A percentile compares a stretch with the other conserved stretches of the same genome.
phyloP scores from a whole-genome alignment of 1,140 invertebrate species.

The Himalopsyche phryganea region DNA sequence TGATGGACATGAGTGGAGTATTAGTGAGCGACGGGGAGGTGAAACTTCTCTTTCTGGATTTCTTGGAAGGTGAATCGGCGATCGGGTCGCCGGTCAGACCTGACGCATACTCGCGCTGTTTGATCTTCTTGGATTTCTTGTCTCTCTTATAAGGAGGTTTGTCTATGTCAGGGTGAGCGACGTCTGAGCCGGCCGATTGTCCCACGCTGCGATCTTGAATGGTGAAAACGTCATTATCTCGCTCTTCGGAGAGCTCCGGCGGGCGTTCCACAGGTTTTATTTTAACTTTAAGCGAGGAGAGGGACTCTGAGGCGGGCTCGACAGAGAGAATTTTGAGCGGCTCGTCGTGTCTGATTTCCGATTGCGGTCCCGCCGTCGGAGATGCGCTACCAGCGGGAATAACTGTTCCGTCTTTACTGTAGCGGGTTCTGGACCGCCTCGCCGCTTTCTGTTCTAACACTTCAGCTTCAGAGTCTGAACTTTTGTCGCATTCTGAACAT shows the following conservation, averaged over 20 bases:
- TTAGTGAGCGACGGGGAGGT: constrained; percentile 50
- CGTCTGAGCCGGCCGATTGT: constrained; percentile 1
- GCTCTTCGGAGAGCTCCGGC: constrained; percentile 5
- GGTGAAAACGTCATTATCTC: constrained; percentile 19
- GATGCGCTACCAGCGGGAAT: constrained; percentile 40
- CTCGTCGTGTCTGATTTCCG: constrained; percentile 24
- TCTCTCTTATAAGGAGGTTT: constrained; percentile 40
- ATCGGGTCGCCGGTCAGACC: constrained; percentile 27
- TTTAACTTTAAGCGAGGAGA: constrained; percentile 56
- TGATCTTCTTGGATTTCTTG: constrained; percentile 41
- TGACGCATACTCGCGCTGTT: constrained; percentile 37
- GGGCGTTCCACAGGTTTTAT: constrained; percentile 56
- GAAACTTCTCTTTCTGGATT: constrained; percentile 47
- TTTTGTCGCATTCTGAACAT: constrained; percentile 86
- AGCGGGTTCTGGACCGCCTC: constrained; percentile 68
- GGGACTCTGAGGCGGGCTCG: constrained; percentile 36
- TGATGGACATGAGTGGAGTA: constrained; percentile 52
- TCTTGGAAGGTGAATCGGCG: constrained; percentile 40
- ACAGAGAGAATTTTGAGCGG: constrained; percentile 28
- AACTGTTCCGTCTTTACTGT: constrained; percentile 63
- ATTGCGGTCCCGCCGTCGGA: constrained; percentile 39
- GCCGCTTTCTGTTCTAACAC: constrained; percentile 73
- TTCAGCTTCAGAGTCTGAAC: constrained; percentile 72
- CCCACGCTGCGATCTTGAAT: constrained; percentile 17
- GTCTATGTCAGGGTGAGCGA: constrained; percentile 10